These are phyloP conservation scores for Donacobius atricapilla DNA, from an alignment of 2,113 vertebrate genomes.

Conservation along the genomic window DNA sequence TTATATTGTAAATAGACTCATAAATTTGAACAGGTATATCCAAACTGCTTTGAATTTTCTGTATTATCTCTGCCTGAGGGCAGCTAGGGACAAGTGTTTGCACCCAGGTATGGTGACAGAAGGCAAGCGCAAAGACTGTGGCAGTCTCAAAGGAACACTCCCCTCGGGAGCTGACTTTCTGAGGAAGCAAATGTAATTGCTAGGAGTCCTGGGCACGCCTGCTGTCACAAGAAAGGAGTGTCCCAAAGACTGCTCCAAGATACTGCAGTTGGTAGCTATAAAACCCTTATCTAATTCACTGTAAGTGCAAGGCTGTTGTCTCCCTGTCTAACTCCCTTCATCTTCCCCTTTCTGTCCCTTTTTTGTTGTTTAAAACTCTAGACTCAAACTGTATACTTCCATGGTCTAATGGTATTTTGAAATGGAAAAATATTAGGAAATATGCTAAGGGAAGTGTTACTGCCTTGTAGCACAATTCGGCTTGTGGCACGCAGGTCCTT, in stretches of 20 bases:
- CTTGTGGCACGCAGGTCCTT: neutral
- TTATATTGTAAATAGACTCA: neutral
- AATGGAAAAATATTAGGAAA: neutral
- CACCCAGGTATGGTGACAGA: neutral
- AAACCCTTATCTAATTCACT: neutral
- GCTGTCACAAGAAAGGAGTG: neutral
- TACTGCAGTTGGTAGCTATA: neutral
- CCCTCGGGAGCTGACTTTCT: neutral
- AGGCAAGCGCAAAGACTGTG: neutral
- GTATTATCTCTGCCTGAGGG: neutral
- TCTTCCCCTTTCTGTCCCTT: neutral
- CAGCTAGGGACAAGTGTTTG: neutral
- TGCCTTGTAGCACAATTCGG: neutral
- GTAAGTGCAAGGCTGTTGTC: neutral
- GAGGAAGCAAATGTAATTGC: neutral
- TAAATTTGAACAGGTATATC: neutral
- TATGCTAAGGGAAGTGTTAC: neutral
- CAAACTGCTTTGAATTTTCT: neutral
- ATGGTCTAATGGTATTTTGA: neutral
- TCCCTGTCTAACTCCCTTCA: neutral
- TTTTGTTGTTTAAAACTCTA: neutral
- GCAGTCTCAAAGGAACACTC: neutral
- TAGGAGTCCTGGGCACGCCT: neutral
- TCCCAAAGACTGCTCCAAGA: neutral
- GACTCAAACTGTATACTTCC: neutral